These are phyloP conservation scores for Poecilia wingei DNA, from an alignment of 2,797 vertebrate genomes.

Conservation along the genomic window DNA sequence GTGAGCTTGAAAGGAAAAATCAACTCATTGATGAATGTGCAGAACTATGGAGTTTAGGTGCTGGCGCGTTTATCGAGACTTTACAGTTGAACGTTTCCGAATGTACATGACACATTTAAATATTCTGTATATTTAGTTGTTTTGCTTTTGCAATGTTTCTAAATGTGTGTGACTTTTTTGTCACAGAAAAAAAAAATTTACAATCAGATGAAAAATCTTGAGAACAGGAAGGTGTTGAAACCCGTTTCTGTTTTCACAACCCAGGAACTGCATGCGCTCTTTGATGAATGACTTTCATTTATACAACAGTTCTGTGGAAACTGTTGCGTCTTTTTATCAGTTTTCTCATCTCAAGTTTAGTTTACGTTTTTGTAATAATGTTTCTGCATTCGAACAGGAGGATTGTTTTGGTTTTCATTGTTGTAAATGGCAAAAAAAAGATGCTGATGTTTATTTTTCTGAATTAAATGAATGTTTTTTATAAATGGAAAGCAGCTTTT, in stretches of 20 bases:
- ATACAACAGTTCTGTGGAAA: not conserved
- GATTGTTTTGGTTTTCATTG: not conserved
- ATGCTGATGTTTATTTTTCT: not conserved
- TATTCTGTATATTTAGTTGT: not conserved
- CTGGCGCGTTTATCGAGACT: not conserved
- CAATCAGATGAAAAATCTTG: conserved; percentile 10
- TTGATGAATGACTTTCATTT: conserved; percentile 16
- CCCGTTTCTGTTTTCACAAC: conserved; percentile 3
- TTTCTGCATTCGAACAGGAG: not conserved
- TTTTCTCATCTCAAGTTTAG: not conserved
- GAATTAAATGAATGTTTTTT: not conserved
- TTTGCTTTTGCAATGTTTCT: not conserved
- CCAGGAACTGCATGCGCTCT: not conserved
- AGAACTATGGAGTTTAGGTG: not conserved
- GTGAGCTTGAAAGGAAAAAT: too few relatives aligned
- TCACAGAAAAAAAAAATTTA: not conserved
- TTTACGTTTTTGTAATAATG: not conserved
- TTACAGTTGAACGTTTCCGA: not conserved
- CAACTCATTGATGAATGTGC: not conserved
- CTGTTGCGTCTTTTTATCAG: not conserved
- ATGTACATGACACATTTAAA: not conserved
- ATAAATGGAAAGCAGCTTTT: not conserved
- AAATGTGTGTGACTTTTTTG: not conserved
- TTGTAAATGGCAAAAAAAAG: not conserved
- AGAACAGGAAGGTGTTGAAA: conserved; percentile 34